A percentile compares a stretch with the other conserved stretches of the same genome.
These are phyloP conservation scores for Astropecten irregularis DNA, from an alignment of 53 echinoderm and acorn worm species.

Conservation along the genomic window DNA sequence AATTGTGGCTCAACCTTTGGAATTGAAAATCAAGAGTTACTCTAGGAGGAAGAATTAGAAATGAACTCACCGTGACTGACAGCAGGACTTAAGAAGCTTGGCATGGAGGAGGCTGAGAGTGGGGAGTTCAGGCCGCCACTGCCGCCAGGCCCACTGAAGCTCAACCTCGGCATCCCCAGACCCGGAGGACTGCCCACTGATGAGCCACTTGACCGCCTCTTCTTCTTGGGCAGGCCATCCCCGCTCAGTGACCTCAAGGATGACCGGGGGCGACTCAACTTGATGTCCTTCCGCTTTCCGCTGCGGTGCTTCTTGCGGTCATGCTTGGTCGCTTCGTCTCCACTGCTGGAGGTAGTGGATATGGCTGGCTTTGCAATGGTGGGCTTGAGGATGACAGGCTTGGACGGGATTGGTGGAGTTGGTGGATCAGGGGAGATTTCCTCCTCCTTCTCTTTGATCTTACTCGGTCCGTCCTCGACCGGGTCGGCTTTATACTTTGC, in stretches of 20 bases:
- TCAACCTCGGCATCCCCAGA: slow-evolving; percentile 29
- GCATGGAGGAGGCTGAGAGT: slow-evolving; percentile 7
- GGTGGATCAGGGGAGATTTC: background rate
- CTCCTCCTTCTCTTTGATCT: slow-evolving; percentile 47
- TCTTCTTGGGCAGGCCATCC: slow-evolving; percentile 77
- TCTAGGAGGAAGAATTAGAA: too few species aligned
- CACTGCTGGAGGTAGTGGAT: slow-evolving; percentile 50
- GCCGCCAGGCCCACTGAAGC: slow-evolving; percentile 47
- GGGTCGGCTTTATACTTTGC: slow-evolving; percentile 52
- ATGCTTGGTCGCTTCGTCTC: slow-evolving; percentile 59
- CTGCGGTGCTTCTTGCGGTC: slow-evolving; percentile 90
- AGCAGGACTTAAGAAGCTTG: slow-evolving; percentile 15
- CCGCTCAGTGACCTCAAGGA: slow-evolving; percentile 42
- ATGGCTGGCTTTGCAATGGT: slow-evolving; percentile 30
- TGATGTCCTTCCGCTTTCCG: slow-evolving; percentile 58
- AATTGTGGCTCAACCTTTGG: too few species aligned
- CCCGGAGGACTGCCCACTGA: slow-evolving; percentile 44
- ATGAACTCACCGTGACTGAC: slow-evolving; percentile 24
- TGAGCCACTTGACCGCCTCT: slow-evolving; percentile 71
- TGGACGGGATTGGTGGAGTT: background rate
- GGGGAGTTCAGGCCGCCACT: slow-evolving; percentile 41
- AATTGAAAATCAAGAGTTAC: too few species aligned
- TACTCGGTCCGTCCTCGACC: background rate
- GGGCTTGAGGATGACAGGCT: slow-evolving; percentile 19
- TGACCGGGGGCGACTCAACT: slow-evolving; percentile 55